Evolutionary conservation across 1,140 invertebrate genomes (phyloP), one percentile per base, ranked within the genome.

Genomic region (Drosophila suzukii): DNA sequence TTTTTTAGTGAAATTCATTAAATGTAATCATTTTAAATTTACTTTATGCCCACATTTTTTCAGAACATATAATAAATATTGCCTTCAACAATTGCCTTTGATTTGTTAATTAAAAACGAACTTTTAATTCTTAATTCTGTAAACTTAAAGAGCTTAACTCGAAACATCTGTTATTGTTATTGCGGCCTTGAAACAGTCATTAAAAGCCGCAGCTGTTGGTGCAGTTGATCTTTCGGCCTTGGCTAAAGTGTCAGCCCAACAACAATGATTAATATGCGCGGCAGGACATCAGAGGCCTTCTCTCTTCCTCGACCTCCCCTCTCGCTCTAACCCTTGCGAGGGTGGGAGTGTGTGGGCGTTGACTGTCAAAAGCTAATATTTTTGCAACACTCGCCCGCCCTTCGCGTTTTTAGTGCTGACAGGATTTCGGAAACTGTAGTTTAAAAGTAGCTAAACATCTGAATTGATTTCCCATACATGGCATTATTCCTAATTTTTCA

Each of bases 291-390:
- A 74, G 62, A 17, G 38, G 63, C 20, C 60, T 49, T 54, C 12
- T n/a, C 61, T 43, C 32, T 39, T 38, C 10, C 10, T 11, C 32
- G 4, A 17, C 17, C 13, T 49, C 27, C 3, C 39, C 17, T 12
- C 24, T 24, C 13, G 0, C 34, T 30, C 13, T 39, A 8, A 24
- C 36, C 10, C 5, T 41, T 49, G 24, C n/a, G 12, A 34, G 12
- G 20, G 30, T 38, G 47, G 27, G 36, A 12, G 54, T 44, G 43
- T 58, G 54, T 43, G 49, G 58, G 50, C 46, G 61, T 38, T 47
- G 67, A 53, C 66, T 84, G 62, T 89, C 72, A 84, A 85, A 90
- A 90, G 85, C 86, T 84, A 88, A 88, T 84, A 84, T 84, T 90
- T 88, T 81, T 49, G 36, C 36, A 38, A 56, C 34, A 68, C 11